Conservation (phyloP, 2,797 vertebrate species). For the Halcyon smyrnensis region DNA sequence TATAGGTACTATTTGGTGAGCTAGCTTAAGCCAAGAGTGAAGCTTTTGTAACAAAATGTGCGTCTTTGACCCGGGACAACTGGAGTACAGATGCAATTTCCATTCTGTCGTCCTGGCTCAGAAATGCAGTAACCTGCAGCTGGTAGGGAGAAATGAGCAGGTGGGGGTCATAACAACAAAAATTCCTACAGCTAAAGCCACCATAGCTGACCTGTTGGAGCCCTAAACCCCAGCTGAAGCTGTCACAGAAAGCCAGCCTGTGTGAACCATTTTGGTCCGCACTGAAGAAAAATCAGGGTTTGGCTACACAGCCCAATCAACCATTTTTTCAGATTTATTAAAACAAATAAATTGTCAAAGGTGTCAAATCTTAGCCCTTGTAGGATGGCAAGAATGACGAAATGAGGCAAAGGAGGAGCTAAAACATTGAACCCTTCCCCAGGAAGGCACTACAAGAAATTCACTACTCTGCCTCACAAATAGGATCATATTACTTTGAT, state of each 20-base stretch:
- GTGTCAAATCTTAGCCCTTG: not conserved
- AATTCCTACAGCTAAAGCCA: not conserved
- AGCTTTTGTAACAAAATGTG: not conserved
- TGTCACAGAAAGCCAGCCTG: not conserved
- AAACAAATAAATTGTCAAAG: not conserved
- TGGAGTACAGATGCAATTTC: not conserved
- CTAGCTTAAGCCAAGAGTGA: not conserved
- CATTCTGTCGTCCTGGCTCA: not conserved
- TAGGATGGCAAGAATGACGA: not conserved
- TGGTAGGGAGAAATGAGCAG: not conserved
- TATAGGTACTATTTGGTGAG: not conserved
- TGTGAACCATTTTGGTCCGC: not conserved
- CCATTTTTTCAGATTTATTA: not conserved
- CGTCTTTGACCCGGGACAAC: not conserved
- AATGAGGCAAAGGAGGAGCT: not conserved
- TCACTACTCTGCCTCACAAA: not conserved
- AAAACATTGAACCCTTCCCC: not conserved
- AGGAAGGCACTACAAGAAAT: not conserved
- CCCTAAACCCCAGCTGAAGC: not conserved
- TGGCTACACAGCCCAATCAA: not conserved
- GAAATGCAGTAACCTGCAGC: not conserved
- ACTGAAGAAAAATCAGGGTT: not conserved
- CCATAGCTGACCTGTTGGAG: not conserved
- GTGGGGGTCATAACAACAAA: not conserved
- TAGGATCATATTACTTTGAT: not conserved